Conservation (phyloP, 23 tunicate genomes). For the Trididemnum nubilum region DNA sequence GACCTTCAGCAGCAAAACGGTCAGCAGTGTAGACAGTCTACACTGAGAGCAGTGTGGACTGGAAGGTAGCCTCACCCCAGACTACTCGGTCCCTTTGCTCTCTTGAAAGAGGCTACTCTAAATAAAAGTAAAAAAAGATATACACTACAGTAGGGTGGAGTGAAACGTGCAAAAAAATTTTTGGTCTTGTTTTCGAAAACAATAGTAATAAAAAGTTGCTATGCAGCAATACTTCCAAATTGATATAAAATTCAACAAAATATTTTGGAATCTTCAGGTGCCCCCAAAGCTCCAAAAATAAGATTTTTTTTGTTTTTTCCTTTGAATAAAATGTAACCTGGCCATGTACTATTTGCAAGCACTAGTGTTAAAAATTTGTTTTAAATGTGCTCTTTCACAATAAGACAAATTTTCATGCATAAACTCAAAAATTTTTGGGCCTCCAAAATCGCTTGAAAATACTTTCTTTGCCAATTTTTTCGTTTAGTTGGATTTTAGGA, state of each 20-base stretch:
- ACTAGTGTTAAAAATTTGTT: not conserved
- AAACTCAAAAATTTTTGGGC: not conserved
- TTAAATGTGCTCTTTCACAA: not conserved
- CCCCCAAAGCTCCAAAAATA: not conserved
- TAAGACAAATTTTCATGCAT: not conserved
- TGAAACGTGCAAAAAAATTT: not conserved
- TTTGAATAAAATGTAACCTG: not conserved
- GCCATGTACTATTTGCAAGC: not conserved
- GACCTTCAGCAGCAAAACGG: too few relatives aligned
- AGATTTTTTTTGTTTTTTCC: not conserved
- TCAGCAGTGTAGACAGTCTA: too few relatives aligned
- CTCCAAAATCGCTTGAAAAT: not conserved
- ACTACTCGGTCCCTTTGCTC: too few relatives aligned
- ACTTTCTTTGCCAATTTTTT: not conserved
- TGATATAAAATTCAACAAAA: not conserved
- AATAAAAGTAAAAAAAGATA: not conserved
- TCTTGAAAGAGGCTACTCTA: not conserved
- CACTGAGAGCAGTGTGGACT: not conserved
- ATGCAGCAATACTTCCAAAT: too few relatives aligned
- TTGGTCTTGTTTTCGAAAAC: not conserved
- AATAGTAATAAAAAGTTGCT: too few relatives aligned
- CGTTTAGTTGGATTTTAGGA: not conserved
- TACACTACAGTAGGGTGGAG: not conserved
- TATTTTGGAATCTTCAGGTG: not conserved
- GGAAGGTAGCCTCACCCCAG: too few relatives aligned